Conservation (phyloP, 2,797 vertebrate genomes). For the Macroramphosus scolopax region DNA sequence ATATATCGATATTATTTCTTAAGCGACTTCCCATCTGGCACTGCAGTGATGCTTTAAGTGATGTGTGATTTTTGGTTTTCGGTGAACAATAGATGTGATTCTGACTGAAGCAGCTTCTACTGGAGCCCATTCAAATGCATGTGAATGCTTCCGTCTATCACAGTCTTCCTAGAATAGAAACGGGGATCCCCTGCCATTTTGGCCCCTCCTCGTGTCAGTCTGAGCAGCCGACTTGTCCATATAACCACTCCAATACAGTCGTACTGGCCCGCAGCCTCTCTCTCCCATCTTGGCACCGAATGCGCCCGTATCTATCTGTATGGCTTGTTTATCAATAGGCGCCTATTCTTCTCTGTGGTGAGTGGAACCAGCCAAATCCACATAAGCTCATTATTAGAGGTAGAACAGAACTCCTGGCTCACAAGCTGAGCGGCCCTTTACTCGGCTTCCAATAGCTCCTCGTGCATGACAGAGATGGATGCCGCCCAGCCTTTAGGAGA, state of each 20-base stretch:
- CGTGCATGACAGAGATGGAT: slow-evolving; percentile 31
- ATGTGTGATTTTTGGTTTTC: slow-evolving; percentile 37
- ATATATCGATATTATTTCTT: slow-evolving; percentile 32
- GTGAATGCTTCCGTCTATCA: slow-evolving; percentile 38
- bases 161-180: slow-evolving; percentile 35
- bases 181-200: slow-evolving; percentile 56
- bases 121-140: slow-evolving; percentile 48
- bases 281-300: slow-evolving; percentile 56
- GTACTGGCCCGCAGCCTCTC: slow-evolving; percentile 44
- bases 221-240: slow-evolving; percentile 25
- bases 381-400: slow-evolving; percentile 70
- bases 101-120: slow-evolving; percentile 26
- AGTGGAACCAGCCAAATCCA: slow-evolving; percentile 60
- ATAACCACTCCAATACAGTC: slow-evolving; percentile 39
- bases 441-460: slow-evolving; percentile 45
- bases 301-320: slow-evolving; percentile 41
- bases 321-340: slow-evolving; percentile 63
- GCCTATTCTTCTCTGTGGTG: slow-evolving; percentile 46
- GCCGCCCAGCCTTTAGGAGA: slow-evolving; percentile 24
- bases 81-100: slow-evolving; percentile 36
- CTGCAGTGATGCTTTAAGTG: slow-evolving; percentile 49
- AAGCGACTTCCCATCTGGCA: slow-evolving; percentile 49
- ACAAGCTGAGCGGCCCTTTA: slow-evolving; percentile 42
- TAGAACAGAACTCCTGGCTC: slow-evolving; percentile 62
- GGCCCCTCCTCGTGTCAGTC: slow-evolving; percentile 46